Evolutionary conservation across 1,140 invertebrate species (phyloP).

Genomic region (Triops longicaudatus): DNA sequence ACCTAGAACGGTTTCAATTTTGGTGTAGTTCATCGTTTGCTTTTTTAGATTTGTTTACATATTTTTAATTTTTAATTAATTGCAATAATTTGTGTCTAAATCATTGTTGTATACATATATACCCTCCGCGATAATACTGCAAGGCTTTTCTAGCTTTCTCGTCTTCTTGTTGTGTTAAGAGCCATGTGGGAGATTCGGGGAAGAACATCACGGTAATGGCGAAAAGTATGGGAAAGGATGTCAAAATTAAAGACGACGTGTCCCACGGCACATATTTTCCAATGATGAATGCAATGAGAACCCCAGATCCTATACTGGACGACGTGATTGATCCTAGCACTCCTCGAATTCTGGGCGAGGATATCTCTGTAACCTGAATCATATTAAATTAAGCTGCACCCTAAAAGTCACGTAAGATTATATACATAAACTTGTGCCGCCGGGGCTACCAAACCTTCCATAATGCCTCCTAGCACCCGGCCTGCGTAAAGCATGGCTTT

Average conservation of each 20-base stretch:
- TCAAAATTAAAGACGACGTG: conserved; percentile 53
- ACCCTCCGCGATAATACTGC: conserved; percentile 60
- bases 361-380: conserved; percentile 1
- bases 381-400: background rate
- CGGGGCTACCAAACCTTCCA: conserved; percentile 50
- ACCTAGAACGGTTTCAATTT: no score
- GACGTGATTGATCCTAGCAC: background rate
- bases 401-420: no score
- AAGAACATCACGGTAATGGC: conserved; percentile 44
- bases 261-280: conserved; percentile 62
- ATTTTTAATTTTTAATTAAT: no score
- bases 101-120: no score
- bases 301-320: conserved; percentile 43
- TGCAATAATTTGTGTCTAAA: no score
- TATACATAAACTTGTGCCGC: conserved; percentile 53
- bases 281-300: conserved; percentile 61
- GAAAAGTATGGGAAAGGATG: conserved; percentile 52
- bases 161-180: conserved; percentile 46
- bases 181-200: conserved; percentile 51
- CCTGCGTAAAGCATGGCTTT: conserved; percentile 48
- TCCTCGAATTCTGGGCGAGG: conserved; percentile 16
- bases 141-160: conserved; percentile 63
- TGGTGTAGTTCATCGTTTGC: no score
- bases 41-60: no score
- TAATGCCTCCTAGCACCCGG: conserved; percentile 54